Evolutionary conservation across 1,140 invertebrate species (phyloP), one percentile per base, ranked within the genome.

Genomic region (Euwallacea similis): DNA sequence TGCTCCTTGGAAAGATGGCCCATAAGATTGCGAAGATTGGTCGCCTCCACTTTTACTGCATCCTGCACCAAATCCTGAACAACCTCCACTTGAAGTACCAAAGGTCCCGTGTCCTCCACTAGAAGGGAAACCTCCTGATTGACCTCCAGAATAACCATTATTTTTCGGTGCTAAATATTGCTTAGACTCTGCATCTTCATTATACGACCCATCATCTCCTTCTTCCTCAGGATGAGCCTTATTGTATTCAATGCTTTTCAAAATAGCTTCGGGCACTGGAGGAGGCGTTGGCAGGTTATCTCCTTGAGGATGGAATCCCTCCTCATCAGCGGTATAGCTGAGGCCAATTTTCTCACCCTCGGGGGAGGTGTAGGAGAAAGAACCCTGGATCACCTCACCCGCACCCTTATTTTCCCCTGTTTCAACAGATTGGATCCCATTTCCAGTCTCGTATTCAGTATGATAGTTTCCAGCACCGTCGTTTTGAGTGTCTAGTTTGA

Each of bases 241-340:
- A 59, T 73, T 85, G 79, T 81, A 85, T 69, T 86, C 81, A 42
- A 87, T 70, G 3, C 84, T 77, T 43, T 81, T 81, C 9, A 84
- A 70, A 76, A 87, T 87, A 0, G 79, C 82, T 33, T 81, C 81
- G 6, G 87, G 87, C 44, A 87, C 81, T 66, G 86, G 87, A 2
- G 85, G 86, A 7, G 87, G 82, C 1, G 84, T 80, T 8, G 84
- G 83, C 47, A 87, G 80, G 73, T 87, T 85, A 53, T 81, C 85
- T 33, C 86, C 87, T 13, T 79, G 73, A 33, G 88, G 84, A 44
- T 85, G 79, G 79, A 88, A 90, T 13, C 88, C 89, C 72, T 88
- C 88, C 76, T 89, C 87, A 76, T 90, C 88, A 47, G 89, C 89
- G 16, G 82, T 85, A 76, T 83, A 84, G 7, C 59, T 73, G 9